Base-by-base conservation (phyloP, 2,113 vertebrate species). In the Shinisaurus crocodilurus region DNA sequence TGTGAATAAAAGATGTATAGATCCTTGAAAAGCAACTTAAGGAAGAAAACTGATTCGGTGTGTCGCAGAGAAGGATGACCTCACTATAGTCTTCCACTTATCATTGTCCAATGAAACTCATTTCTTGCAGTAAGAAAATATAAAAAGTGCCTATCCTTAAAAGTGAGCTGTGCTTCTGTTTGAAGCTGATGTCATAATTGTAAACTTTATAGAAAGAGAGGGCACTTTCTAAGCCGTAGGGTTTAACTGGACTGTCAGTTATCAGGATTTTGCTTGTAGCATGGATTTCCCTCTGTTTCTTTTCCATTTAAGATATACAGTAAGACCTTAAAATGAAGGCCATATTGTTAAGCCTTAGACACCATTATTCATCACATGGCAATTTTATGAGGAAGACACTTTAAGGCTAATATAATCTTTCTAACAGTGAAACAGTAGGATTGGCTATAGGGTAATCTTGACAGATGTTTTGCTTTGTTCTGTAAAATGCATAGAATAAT, bases 381-480 rank as follows among this genome's bases (percentile, higher is more conserved):
- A 88, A 80, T 80, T 45, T 80, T 87, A 43, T 87, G 74, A 43
- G 54, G 54, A 77, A 87, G 54, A 43, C 15, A 34, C 40, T 79
- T 86, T 86, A 86, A 37, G 67, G 3, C 20, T 57, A 27, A 86
- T 37, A 32, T 32, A 27, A 77, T n/a, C 40, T 65, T 63, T 32
- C 75, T 80, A 32, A 7, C 48, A 54, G 85, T 27, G 65, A 74
- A 74, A 86, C 32, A 77, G 6, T 43, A 48, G 57, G 29, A 2
- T 65, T 63, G 60, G 67, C 57, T 13, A 15, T 48, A 63, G 60
- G 54, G 54, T 32, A 88, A 88, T 79, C 60, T 40, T 79, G 57
- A 37, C 48, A 86, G 84, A 87, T 65, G 40, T 8, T 88, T 50
- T 48, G 9, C 10, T n/a, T 45, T 48, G 32, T 67, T 63, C 86